Evolutionary conservation across 1,140 invertebrate genomes (phyloP), one percentile per base, ranked within the genome.

Genomic region (Andrena cerasifolii): DNA sequence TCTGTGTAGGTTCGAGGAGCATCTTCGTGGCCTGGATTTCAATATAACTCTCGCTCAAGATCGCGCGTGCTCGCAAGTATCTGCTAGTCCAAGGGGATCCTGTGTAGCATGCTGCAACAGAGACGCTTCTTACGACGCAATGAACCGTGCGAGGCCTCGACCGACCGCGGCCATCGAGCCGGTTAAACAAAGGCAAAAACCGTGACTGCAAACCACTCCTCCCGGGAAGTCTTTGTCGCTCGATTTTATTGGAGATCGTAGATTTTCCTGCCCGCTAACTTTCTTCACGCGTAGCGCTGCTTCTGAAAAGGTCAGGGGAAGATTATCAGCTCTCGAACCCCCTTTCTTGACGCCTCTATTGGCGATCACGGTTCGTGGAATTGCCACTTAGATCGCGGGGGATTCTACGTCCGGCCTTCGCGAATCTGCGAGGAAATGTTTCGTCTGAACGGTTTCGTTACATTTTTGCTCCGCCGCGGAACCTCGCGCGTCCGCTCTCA

Each of bases 181-280:
- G 24, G 14, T 40, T 53, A 65, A 73, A 73, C 45, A 73, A 73
- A 73, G 59, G 45, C 33, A 65, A 73, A 51, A 65, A 65, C 6
- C 31, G 45, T 51, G 31, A 73, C 47, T 21, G 33, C 45, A 16
- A 51, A 40, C 31, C 33, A 36, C 33, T 65, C 53, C 24, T 43
- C 2, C 18, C 59, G 0, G 18, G 14, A 40, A 40, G 26, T 31
- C 45, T 51, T 40, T 40, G 45, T 73, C 2, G 21, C 18, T 7
- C 21, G 31, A 51, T 33, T 73, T 73, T 53, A 62, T 65, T 40
- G 24, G 61, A 21, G 7, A 31, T 5, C 24, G 6, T 24, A 28
- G 31, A 12, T 26, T 66, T 56, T 33, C 26, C 18, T 43, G 18
- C 7, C 33, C 14, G 40, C 21, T 59, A 47, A 75, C 5, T 31